Conservation (phyloP, 2,797 vertebrate species). For the Triplophysa bombifrons region DNA sequence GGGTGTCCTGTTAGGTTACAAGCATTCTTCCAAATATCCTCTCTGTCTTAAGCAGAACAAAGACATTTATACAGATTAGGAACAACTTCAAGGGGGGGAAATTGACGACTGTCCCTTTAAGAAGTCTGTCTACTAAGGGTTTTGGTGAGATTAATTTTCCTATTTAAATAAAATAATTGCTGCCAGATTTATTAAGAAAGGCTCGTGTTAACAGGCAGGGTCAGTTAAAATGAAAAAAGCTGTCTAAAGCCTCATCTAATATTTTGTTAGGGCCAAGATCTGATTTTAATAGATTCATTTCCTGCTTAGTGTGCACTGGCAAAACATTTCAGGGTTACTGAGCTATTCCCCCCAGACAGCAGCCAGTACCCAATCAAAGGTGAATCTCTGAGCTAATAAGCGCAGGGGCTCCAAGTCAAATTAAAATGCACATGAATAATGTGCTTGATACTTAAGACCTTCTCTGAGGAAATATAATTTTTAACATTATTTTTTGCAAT, state of each 20-base stretch:
- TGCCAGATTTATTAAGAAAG: background rate
- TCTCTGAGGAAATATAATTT: slow-evolving; percentile 39
- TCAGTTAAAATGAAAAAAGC: slow-evolving; percentile 61
- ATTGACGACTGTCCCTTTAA: too few relatives aligned
- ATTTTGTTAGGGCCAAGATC: slow-evolving; percentile 72
- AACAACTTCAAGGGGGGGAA: too few relatives aligned
- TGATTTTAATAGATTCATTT: slow-evolving; percentile 73
- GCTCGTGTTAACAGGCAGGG: slow-evolving; percentile 6
- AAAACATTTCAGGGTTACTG: slow-evolving; percentile 45
- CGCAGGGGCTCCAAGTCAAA: slow-evolving; percentile 23
- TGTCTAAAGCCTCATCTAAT: slow-evolving; percentile 70
- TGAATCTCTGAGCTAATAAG: slow-evolving; percentile 41
- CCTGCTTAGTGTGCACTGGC: slow-evolving; percentile 59
- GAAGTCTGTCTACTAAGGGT: background rate
- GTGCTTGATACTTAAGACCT: slow-evolving; percentile 31
- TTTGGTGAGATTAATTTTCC: background rate
- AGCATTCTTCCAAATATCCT: too few relatives aligned
- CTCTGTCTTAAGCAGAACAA: too few relatives aligned
- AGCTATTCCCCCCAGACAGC: slow-evolving; percentile 10
- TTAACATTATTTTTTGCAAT: background rate
- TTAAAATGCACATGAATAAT: slow-evolving; percentile 41
- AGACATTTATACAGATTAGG: too few relatives aligned
- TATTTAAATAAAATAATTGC: background rate
- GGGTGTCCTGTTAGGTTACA: too few relatives aligned
- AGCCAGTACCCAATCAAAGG: slow-evolving; percentile 43